These are phyloP conservation scores for Lepidothrix coronata DNA, from an alignment of 2,113 vertebrate species.

Conservation along the genomic window DNA sequence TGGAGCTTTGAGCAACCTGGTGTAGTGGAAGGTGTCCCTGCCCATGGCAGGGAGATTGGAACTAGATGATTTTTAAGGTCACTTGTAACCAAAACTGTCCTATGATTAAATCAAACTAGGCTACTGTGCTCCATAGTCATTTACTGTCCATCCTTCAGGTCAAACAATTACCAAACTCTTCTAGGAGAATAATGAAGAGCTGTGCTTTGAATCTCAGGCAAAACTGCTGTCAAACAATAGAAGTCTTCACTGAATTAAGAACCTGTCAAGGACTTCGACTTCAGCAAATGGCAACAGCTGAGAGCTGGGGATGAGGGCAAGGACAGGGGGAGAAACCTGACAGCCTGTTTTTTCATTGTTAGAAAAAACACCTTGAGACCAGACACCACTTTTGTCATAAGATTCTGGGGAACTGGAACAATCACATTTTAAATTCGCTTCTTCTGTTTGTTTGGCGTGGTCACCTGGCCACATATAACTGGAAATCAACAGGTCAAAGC, in stretches of 20 bases:
- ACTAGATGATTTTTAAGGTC: not conserved
- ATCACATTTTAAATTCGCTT: not conserved
- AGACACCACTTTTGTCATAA: not conserved
- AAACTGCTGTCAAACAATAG: not conserved
- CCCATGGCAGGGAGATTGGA: not conserved
- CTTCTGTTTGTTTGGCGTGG: not conserved
- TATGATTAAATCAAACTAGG: not conserved
- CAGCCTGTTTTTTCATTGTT: accelerated
- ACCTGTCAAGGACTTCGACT: not conserved
- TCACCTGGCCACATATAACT: not conserved
- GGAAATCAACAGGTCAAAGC: not conserved
- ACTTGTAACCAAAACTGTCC: not conserved
- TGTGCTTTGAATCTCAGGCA: not conserved
- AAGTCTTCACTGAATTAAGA: not conserved
- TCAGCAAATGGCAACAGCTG: not conserved
- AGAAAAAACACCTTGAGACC: not conserved
- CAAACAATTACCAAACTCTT: not conserved
- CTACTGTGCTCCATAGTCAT: too few relatives aligned
- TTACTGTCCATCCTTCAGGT: not conserved
- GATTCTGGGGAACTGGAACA: not conserved
- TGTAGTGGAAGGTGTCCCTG: not conserved
- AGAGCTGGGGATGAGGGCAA: not conserved
- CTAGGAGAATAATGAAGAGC: not conserved
- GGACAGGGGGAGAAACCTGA: accelerated
- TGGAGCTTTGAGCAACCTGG: not conserved